Evolutionary conservation across 2,888 invertebrate species (phyloP).

Genomic region (Cataglyphis altisquamis): DNA sequence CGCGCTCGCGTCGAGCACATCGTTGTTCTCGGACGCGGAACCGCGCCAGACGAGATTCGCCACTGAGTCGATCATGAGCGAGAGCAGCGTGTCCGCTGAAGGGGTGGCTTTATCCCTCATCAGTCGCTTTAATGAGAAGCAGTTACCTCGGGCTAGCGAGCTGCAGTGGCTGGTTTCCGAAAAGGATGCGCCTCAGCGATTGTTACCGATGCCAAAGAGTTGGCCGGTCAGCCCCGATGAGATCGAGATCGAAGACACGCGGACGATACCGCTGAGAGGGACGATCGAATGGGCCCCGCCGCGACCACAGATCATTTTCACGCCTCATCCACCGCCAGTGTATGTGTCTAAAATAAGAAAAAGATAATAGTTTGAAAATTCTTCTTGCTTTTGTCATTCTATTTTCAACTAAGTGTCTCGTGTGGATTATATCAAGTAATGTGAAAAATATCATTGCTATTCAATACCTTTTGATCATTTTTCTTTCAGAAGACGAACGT

Average conservation of each 20-base stretch:
- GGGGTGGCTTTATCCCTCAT: conserved; percentile 92
- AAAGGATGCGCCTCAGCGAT: conserved; percentile 91
- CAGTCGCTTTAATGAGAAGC: conserved; percentile 92
- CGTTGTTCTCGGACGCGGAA: conserved; percentile 89
- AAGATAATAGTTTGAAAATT: neutral
- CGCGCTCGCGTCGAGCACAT: conserved; percentile 89
- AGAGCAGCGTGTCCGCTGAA: conserved; percentile 90
- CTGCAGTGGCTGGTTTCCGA: conserved; percentile 94
- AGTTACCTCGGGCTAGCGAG: conserved; percentile 92
- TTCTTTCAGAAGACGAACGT: conserved; percentile 88
- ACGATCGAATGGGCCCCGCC: conserved; percentile 95
- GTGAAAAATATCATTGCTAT: neutral
- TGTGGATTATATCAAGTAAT: no score
- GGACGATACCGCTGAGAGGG: conserved; percentile 89
- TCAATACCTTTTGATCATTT: conserved; percentile 16
- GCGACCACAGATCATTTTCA: conserved; percentile 93
- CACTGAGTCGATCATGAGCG: conserved; percentile 84
- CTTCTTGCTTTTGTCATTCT: no score
- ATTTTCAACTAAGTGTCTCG: no score
- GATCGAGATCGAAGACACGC: conserved; percentile 85
- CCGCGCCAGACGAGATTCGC: conserved; percentile 81
- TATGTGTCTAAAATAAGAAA: conserved; percentile 85
- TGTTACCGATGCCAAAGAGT: conserved; percentile 92
- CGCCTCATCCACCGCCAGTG: conserved; percentile 90
- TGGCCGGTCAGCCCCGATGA: conserved; percentile 91